Evolutionary conservation across 2,888 invertebrate species (phyloP).

Genomic region (Oegoconia quadripuncta): DNA sequence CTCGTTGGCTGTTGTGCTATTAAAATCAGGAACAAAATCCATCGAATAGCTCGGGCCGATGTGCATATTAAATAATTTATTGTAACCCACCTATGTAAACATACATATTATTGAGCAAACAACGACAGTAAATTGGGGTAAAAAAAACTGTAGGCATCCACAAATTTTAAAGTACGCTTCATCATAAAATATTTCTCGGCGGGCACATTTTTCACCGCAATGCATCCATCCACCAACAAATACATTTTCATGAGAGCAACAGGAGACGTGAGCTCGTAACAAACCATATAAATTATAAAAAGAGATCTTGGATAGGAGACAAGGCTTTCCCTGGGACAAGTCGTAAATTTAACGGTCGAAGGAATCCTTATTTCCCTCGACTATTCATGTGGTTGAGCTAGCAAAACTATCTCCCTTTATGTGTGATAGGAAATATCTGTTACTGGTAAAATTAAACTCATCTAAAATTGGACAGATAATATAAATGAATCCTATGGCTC

Average conservation of each 20-base stretch:
- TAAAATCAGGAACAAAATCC: no score
- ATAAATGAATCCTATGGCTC: no score
- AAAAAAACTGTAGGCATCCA: no score
- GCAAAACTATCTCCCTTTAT: conserved; percentile 63
- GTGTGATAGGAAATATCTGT: conserved; percentile 49
- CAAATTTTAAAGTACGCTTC: neutral
- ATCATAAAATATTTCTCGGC: conserved; percentile 6
- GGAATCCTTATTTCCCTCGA: conserved; percentile 69
- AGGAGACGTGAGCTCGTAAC: conserved; percentile 54
- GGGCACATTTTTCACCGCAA: conserved; percentile 15
- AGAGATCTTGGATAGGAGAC: conserved; percentile 62
- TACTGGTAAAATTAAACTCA: neutral
- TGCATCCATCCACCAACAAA: conserved; percentile 15
- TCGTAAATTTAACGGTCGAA: conserved; percentile 77
- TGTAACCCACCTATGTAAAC: no score
- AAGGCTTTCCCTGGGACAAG: conserved; percentile 68
- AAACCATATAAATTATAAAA: conserved; percentile 76
- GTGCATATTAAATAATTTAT: no score
- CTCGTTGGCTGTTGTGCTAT: no score
- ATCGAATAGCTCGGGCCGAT: no score
- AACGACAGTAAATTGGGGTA: no score
- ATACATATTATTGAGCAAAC: no score
- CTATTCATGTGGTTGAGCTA: conserved; percentile 62
- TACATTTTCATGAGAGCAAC: conserved; percentile 54
- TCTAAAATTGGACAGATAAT: no score